Evolutionary conservation across 1,140 invertebrate genomes (phyloP).

Genomic region (Drosophila mauritiana): DNA sequence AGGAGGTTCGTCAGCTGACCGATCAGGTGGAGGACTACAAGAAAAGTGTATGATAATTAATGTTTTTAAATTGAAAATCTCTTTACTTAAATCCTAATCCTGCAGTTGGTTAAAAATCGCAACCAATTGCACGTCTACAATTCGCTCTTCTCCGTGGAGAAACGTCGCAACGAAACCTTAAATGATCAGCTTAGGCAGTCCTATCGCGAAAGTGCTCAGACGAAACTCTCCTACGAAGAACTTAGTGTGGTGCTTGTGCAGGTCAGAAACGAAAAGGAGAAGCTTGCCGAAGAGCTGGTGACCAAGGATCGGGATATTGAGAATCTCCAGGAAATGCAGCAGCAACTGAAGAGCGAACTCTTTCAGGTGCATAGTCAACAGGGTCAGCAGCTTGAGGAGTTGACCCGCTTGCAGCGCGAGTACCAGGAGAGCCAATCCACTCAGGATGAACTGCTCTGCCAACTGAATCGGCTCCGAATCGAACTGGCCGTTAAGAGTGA

Average conservation of each 20-base stretch:
- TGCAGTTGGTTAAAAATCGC: constrained; percentile 66
- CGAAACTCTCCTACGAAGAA: constrained; percentile 62
- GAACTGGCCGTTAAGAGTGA: constrained; percentile 29
- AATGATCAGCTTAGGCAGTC: constrained; percentile 65
- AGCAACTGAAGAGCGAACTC: constrained; percentile 47
- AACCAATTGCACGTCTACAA: constrained; percentile 77
- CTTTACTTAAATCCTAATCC: neutral
- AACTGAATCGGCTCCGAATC: constrained; percentile 16
- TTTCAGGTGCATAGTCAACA: constrained; percentile 42
- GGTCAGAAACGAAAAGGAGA: constrained; percentile 34
- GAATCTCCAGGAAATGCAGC: constrained; percentile 47
- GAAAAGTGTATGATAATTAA: constrained; percentile 50
- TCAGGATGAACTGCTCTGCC: constrained; percentile 36
- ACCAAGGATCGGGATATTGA: constrained; percentile 48
- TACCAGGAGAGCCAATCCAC: constrained; percentile 37
- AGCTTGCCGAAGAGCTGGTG: constrained; percentile 25
- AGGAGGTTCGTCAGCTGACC: constrained; percentile 59
- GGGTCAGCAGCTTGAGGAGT: constrained; percentile 41
- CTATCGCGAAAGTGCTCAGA: constrained; percentile 57
- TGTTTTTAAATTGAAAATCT: too few species aligned
- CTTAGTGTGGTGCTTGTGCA: constrained; percentile 47
- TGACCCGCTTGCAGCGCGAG: constrained; percentile 46
- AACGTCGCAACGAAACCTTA: constrained; percentile 68
- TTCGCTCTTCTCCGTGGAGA: constrained; percentile 67
- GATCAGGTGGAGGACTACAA: constrained; percentile 65